Percentiles rank a stretch among this genome's conserved stretches.
Conservation (phyloP, 2,797 vertebrate species). For the Acanthornis magna region DNA sequence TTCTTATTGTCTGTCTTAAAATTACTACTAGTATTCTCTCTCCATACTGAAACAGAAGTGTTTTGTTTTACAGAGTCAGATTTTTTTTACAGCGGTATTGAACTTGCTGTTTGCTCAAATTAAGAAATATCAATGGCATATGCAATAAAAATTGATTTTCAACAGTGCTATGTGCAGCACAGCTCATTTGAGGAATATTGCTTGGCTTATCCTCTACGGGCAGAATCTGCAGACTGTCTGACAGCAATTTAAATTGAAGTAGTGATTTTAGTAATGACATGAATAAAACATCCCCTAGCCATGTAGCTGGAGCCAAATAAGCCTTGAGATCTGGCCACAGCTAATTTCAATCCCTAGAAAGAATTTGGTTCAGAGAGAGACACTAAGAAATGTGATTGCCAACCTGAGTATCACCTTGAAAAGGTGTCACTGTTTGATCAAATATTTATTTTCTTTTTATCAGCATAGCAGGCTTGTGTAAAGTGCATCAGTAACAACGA, state of each 20-base stretch:
- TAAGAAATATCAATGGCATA: background rate
- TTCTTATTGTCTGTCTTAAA: background rate
- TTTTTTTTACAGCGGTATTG: background rate
- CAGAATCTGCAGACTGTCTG: conserved; percentile 1
- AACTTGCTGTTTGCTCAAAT: background rate
- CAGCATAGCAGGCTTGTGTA: background rate
- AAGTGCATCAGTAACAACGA: background rate
- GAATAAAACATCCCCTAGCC: conserved; percentile 29
- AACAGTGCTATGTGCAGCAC: background rate
- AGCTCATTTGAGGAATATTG: background rate
- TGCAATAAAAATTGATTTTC: background rate
- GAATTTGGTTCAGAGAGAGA: background rate
- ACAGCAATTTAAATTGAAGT: conserved; percentile 9
- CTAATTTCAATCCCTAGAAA: conserved; percentile 28
- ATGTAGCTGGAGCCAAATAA: conserved; percentile 29
- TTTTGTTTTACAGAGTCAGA: background rate
- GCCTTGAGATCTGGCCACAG: background rate
- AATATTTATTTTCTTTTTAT: background rate
- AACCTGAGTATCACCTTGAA: background rate
- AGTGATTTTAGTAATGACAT: background rate
- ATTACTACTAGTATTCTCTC: background rate
- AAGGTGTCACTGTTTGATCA: background rate
- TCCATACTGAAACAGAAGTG: background rate
- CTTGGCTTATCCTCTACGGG: background rate
- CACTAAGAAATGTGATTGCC: background rate